Conservation (phyloP, 2,113 vertebrate genomes). For the Tachysurus vachellii region DNA sequence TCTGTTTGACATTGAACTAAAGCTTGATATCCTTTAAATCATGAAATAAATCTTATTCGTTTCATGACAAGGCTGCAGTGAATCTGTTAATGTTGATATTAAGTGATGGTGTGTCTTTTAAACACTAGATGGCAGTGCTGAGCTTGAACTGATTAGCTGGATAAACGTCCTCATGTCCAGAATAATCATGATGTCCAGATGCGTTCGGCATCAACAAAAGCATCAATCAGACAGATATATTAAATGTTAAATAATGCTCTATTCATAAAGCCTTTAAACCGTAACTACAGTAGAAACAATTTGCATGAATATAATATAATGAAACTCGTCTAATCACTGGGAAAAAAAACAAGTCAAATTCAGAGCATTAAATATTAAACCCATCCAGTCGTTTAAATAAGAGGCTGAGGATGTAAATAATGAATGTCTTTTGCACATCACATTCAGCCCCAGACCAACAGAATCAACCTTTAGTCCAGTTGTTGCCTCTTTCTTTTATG, state of each 20-base stretch:
- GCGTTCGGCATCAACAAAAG: background rate
- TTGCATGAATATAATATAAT: background rate
- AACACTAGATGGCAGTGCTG: conserved; percentile 31
- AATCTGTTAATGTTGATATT: background rate
- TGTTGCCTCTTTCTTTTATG: background rate
- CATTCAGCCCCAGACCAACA: conserved; percentile 28
- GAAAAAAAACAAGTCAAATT: conserved; percentile 33
- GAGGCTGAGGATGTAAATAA: conserved; percentile 47
- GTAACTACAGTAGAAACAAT: background rate
- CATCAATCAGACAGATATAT: background rate
- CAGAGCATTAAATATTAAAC: conserved; percentile 43
- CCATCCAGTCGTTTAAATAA: conserved; percentile 41
- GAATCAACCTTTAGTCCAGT: conserved; percentile 11
- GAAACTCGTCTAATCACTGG: background rate
- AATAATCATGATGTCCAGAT: background rate
- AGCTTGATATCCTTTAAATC: background rate
- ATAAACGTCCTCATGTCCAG: background rate
- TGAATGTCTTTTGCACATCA: conserved; percentile 30
- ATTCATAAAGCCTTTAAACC: background rate
- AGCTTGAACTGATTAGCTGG: background rate
- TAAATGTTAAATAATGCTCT: background rate
- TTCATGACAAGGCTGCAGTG: background rate
- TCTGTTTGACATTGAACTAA: too few species aligned
- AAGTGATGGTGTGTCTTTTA: background rate
- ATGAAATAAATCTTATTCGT: background rate